These are phyloP conservation scores for Sylvia borin DNA, from an alignment of 2,797 vertebrate genomes.

Conservation along the genomic window DNA sequence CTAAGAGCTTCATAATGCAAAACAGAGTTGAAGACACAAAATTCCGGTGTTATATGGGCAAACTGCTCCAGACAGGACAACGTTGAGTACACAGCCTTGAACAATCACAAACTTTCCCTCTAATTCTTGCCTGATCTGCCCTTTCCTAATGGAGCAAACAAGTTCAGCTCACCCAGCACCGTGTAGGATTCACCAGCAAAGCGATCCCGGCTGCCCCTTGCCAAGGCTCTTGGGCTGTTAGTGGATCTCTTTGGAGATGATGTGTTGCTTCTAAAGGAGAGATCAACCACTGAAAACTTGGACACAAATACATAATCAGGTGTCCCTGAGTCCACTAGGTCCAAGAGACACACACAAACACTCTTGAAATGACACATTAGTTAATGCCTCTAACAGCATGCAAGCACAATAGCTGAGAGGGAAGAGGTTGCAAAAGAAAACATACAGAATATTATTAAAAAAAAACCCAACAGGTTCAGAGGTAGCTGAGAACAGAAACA, in stretches of 20 bases:
- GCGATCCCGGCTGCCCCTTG: conserved; percentile 83
- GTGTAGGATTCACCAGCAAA: conserved; percentile 96
- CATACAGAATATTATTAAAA: not conserved
- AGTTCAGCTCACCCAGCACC: conserved; percentile 84
- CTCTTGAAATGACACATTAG: not conserved
- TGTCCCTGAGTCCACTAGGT: not conserved
- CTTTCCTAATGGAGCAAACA: not conserved
- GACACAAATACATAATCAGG: not conserved
- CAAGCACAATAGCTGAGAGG: not conserved
- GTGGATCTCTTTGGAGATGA: conserved; percentile 87
- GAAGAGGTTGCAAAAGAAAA: not conserved
- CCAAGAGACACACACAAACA: not conserved
- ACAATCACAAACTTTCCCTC: not conserved
- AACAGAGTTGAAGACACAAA: not conserved
- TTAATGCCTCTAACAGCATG: not conserved
- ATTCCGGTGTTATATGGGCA: not conserved
- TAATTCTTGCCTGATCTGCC: not conserved
- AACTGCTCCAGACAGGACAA: not conserved
- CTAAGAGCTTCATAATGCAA: not conserved
- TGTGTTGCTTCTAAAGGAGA: conserved; percentile 83
- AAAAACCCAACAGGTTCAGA: not conserved
- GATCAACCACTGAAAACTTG: not conserved
- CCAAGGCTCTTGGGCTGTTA: conserved; percentile 56
- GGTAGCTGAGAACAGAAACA: not conserved
- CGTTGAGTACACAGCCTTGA: not conserved